Evolutionary conservation across 2,113 vertebrate species (phyloP).

Genomic region (Polyodon spathula): DNA sequence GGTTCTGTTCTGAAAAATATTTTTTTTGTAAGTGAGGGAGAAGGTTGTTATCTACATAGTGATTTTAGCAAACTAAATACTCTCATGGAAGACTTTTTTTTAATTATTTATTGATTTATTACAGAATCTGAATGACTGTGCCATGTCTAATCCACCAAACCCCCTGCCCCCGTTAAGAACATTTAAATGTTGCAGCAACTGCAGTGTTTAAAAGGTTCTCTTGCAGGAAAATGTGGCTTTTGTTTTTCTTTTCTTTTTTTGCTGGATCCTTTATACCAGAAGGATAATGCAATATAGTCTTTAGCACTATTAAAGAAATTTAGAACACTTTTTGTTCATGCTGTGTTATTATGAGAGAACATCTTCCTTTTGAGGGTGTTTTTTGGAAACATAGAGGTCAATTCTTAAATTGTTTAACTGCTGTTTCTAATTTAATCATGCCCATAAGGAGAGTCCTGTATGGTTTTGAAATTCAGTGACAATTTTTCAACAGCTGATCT

Average conservation of each 20-base stretch:
- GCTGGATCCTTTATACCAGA: slow-evolving; percentile 41
- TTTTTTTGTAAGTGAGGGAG: slow-evolving; percentile 49
- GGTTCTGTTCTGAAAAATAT: slow-evolving; percentile 84
- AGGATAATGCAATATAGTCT: slow-evolving; percentile 29
- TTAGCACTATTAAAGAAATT: slow-evolving; percentile 53
- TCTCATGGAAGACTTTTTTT: slow-evolving; percentile 61
- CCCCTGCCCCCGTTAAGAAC: slow-evolving; percentile 34
- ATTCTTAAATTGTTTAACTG: too few species aligned
- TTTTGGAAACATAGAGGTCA: too few species aligned
- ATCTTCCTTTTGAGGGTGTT: too few species aligned
- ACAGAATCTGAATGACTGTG: slow-evolving; percentile 64
- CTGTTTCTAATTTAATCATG: too few species aligned
- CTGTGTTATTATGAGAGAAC: too few species aligned
- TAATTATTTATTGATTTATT: slow-evolving; percentile 80
- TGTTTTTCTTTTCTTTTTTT: too few species aligned
- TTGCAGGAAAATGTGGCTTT: slow-evolving; percentile 28
- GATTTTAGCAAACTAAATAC: slow-evolving; percentile 62
- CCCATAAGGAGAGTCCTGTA: too few species aligned
- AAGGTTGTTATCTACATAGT: slow-evolving; percentile 66
- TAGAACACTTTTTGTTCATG: background rate
- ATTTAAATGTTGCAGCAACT: slow-evolving; percentile 62
- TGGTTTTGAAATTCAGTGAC: too few species aligned
- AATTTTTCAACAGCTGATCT: too few species aligned
- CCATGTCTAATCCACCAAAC: slow-evolving; percentile 50
- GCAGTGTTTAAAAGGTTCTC: slow-evolving; percentile 51